These are phyloP conservation scores for Elgaria multicarinata DNA, from an alignment of 2,113 vertebrate genomes.

Conservation along the genomic window DNA sequence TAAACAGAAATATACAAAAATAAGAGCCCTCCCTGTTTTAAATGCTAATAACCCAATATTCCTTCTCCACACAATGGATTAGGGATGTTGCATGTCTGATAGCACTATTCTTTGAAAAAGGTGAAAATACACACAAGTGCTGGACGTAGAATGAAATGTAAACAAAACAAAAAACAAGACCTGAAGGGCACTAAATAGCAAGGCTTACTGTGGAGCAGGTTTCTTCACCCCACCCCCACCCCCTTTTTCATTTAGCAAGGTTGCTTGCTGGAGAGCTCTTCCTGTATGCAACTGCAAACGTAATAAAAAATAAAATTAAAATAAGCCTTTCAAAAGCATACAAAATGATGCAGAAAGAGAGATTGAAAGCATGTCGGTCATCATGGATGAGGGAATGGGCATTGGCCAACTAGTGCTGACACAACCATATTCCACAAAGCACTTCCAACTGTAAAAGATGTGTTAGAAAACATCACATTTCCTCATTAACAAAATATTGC, in stretches of 20 bases:
- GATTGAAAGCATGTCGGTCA: background rate
- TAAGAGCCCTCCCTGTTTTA: background rate
- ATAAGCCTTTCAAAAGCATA: background rate
- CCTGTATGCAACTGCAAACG: background rate
- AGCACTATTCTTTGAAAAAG: background rate
- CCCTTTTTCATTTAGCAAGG: background rate
- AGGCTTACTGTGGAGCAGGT: background rate
- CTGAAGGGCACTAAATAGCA: background rate
- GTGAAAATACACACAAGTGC: background rate
- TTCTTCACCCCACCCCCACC: background rate
- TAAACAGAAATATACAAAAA: background rate
- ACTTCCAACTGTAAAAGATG: background rate
- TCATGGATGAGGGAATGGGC: background rate
- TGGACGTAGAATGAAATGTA: background rate
- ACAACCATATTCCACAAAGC: background rate
- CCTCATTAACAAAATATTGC: slow-evolving; percentile 13
- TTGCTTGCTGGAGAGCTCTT: background rate
- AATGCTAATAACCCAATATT: background rate
- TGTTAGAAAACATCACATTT: background rate
- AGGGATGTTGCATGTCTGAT: background rate
- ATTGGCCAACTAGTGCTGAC: background rate
- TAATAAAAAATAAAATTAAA: background rate
- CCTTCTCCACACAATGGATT: no score
- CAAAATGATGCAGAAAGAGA: background rate
- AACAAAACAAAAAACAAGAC: background rate